Evolutionary conservation across 2,113 vertebrate species (phyloP).

Genomic region (Epinephelus cyanopodus): DNA sequence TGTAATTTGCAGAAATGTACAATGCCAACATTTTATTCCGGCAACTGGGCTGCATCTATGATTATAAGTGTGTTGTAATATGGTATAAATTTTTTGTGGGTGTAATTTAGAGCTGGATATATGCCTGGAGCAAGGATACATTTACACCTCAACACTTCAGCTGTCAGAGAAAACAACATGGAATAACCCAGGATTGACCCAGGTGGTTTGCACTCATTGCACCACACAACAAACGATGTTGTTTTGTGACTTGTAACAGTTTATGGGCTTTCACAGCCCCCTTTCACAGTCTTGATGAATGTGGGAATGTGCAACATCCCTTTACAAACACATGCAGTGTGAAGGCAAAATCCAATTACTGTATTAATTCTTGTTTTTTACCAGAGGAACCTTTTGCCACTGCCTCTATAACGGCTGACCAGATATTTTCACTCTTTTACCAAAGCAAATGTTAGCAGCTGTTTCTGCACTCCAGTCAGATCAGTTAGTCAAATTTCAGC

Average conservation of each 20-base stretch:
- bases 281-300: slow-evolving; percentile 3
- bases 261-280: not conserved
- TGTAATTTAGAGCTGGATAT: not conserved
- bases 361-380: slow-evolving; percentile 22
- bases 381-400: not conserved
- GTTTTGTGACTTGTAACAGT: slow-evolving; percentile 6
- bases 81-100: not conserved
- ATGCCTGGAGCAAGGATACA: not conserved
- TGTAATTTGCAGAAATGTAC: too few species aligned
- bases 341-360: slow-evolving; percentile 33
- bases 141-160: not conserved
- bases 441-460: slow-evolving; percentile 12
- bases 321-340: slow-evolving; percentile 29
- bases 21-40: too few species aligned
- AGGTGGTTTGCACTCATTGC: not conserved
- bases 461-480: slow-evolving; percentile 2
- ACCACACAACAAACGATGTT: not conserved
- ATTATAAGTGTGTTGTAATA: too few species aligned
- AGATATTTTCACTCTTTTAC: slow-evolving; percentile 8
- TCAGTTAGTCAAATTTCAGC: slow-evolving; percentile 1
- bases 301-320: not conserved
- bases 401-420: slow-evolving; percentile 5
- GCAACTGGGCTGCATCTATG: too few species aligned
- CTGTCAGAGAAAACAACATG: not conserved
- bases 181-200: not conserved